Conservation (phyloP, 2,113 vertebrate genomes). For the Excalfactoria chinensis region DNA sequence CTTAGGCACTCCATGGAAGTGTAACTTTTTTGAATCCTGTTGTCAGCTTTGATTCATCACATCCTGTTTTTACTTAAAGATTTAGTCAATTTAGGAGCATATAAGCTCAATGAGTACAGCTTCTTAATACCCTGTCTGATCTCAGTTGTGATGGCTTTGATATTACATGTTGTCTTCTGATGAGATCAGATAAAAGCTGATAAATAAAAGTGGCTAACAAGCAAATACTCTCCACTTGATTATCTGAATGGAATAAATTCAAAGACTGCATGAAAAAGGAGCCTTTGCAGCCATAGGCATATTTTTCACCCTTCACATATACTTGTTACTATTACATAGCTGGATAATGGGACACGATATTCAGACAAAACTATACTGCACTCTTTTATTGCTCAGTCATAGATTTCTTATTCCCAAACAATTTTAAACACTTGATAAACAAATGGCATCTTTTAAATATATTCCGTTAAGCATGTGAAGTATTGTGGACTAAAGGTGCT, state of each 20-base stretch:
- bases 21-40: neutral
- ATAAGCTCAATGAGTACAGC: neutral
- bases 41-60: neutral
- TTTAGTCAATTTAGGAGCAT: neutral
- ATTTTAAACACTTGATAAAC: neutral
- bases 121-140: neutral
- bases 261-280: neutral
- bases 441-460: neutral
- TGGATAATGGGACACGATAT: neutral
- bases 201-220: neutral
- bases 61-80: neutral
- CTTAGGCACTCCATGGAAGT: neutral
- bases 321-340: rapidly evolving
- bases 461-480: rapidly evolving
- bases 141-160: neutral
- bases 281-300: neutral
- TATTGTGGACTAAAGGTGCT: neutral
- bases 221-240: neutral
- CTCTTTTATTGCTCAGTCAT: rapidly evolving
- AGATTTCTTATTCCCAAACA: neutral
- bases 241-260: neutral
- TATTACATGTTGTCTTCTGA: neutral
- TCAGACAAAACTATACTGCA: neutral
- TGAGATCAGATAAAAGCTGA: neutral
- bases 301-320: neutral